These are phyloP conservation scores for Deilephila porcellus DNA, from an alignment of 2,888 invertebrate genomes.

Conservation along the genomic window DNA sequence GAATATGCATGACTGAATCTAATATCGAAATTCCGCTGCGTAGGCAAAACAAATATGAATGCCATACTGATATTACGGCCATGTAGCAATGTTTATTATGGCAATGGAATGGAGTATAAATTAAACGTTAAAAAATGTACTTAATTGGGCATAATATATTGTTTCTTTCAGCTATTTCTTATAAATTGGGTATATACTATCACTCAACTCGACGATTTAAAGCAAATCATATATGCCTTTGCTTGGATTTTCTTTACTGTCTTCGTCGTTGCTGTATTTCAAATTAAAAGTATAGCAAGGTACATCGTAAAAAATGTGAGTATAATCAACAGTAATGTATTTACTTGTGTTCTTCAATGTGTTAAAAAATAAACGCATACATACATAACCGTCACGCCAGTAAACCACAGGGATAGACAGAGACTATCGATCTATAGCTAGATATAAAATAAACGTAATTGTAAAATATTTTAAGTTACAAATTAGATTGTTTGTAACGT, in stretches of 20 bases:
- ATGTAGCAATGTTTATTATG: neutral
- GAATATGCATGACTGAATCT: neutral
- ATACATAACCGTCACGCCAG: no score
- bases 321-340: slow-evolving; percentile 30
- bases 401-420: no score
- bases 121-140: neutral
- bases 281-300: slow-evolving; percentile 54
- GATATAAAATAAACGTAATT: no score
- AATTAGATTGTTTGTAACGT: no score
- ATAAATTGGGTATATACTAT: slow-evolving; percentile 44
- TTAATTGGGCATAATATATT: neutral
- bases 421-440: no score
- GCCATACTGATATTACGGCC: neutral
- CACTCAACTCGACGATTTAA: slow-evolving; percentile 38
- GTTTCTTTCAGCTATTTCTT: slow-evolving; percentile 51
- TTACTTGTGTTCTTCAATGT: no score
- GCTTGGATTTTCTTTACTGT: slow-evolving; percentile 55
- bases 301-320: slow-evolving; percentile 65
- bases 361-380: no score
- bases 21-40: neutral
- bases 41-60: slow-evolving; percentile 3
- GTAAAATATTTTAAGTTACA: no score
- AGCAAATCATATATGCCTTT: slow-evolving; percentile 41
- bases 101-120: neutral
- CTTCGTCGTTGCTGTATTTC: slow-evolving; percentile 48